Base-by-base conservation (phyloP, 2,797 vertebrate species). In the Clarias platycephalus region DNA sequence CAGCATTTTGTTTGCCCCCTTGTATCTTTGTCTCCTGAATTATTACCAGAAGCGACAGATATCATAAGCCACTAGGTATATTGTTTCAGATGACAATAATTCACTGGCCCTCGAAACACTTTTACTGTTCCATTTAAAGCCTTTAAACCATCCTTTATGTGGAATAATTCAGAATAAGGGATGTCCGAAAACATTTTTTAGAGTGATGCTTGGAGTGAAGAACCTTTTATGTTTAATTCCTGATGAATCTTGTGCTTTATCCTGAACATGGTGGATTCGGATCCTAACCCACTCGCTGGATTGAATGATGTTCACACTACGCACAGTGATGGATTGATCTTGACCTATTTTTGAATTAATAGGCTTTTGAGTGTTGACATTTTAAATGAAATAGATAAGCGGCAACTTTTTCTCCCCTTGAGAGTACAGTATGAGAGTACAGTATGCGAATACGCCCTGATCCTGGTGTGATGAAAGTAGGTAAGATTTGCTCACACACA, bases 71-170 rank as follows among this genome's bases (percentile, higher is more conserved):
- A 10, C 34, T 44, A 34, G 60, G 67, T 55, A 18, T 55, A 53
- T 55, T 64, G 58, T 71, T 88, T 37, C 55, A 64, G 71, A 62
- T 77, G 22, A 58, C 18, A 2, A 57, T 71, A 40, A 80, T 88
- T 83, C 83, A 75, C 55, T 76, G 63, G 58, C 53, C 53, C 74
- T 76, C 4, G 13, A 12, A 58, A 58, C 26, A 58, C 53, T 20
- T 76, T 55, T 28, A 55, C 55, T 49, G 72, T 28, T 55, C 13
- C 26, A 24, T 49, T 3, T 53, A n/a, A 74, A 74, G 49, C 49
- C 49, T 55, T 75, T 28, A 75, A 53, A 28, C 49, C 15, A 1
- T 55, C 20, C 15, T 26, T 76, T 57, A 57, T 57, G 31, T 1
- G 22, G 2, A 20, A 76, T 75, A 8, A 75, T 20, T 55, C 44